Evolutionary conservation across 2,113 vertebrate species (phyloP), one percentile per base, ranked within the genome.

Genomic region (Serilophus lunatus): DNA sequence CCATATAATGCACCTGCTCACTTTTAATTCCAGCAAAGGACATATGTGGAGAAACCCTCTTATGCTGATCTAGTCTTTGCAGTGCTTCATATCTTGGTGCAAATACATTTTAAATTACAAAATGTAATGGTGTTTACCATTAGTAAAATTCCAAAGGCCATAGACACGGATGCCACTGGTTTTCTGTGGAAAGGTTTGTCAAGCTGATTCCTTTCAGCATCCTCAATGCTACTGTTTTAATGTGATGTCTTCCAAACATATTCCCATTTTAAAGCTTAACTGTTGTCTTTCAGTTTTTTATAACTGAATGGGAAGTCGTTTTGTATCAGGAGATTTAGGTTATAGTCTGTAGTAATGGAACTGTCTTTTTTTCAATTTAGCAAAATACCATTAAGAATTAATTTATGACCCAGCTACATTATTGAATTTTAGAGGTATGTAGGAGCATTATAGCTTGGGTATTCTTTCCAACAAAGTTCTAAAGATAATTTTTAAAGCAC

Each of bases 351-450:
- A 86, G 86, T 93, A 96, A 95, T 93, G 77, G 90, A 96, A 95
- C 60, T 91, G 78, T 92, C 81, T 95, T 95, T 94, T 95, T 93
- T 97, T 77, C 93, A 88, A 93, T 96, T 95, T 95, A 93, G 86
- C 86, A 92, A 96, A 95, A 92, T 63, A 82, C 64, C 80, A 91
- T 95, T 95, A 95, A 78, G 40, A 91, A 95, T 81, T 97, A 97
- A 97, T 97, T 96, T 95, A 96, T 89, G 80, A 45, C 22, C 54
- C 35, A 64, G 54, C 42, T 94, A 57, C 53, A 22, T 94, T 95
- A 91, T 77, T 93, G 87, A 95, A 78, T 97, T 88, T 88, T 26
- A 83, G 80, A 92, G 51, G 63, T 80, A 70, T 71, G 76, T 72
- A 59, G 60, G 25, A 81, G 56, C 0, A 1, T 74, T 94, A 85